phyloP scores from a whole-genome alignment of 2,113 vertebrate species.

The Collichthys lucidus region DNA sequence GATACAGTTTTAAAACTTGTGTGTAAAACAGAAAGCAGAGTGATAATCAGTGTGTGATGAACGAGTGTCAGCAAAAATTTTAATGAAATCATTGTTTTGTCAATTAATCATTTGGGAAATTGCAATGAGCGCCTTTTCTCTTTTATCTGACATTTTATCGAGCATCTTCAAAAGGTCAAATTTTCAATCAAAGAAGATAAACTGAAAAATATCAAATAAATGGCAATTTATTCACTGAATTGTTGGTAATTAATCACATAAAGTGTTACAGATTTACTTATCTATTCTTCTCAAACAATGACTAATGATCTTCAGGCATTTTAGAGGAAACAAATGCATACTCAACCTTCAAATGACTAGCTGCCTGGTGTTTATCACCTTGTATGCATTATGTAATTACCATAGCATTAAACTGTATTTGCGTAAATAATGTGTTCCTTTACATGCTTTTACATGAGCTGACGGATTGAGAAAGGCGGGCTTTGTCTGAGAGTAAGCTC shows the following conservation, averaged over 20 bases:
- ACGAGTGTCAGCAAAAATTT: too few relatives aligned
- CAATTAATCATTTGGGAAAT: too few relatives aligned
- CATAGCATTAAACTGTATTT: constrained; percentile 26
- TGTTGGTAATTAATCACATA: neutral
- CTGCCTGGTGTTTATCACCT: neutral
- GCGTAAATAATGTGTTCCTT: constrained; percentile 36
- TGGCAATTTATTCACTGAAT: neutral
- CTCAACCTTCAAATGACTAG: neutral
- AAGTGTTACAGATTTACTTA: neutral
- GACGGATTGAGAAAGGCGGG: constrained; percentile 49
- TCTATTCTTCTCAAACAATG: neutral
- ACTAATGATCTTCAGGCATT: neutral
- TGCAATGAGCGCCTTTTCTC: too few relatives aligned
- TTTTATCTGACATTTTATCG: too few relatives aligned
- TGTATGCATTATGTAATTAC: constrained; percentile 22
- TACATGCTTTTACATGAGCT: constrained; percentile 27
- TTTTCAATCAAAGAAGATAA: neutral
- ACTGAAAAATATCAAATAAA: neutral
- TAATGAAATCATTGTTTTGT: too few relatives aligned
- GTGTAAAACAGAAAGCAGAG: neutral
- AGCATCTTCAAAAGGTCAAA: too few relatives aligned
- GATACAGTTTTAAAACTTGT: neutral
- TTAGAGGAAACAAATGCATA: neutral
- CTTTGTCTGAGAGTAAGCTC: constrained; percentile 67
- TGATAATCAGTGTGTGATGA: neutral